phyloP scores from a whole-genome alignment of 2,888 invertebrate genomes.

The Aproaerema taeniolella region DNA sequence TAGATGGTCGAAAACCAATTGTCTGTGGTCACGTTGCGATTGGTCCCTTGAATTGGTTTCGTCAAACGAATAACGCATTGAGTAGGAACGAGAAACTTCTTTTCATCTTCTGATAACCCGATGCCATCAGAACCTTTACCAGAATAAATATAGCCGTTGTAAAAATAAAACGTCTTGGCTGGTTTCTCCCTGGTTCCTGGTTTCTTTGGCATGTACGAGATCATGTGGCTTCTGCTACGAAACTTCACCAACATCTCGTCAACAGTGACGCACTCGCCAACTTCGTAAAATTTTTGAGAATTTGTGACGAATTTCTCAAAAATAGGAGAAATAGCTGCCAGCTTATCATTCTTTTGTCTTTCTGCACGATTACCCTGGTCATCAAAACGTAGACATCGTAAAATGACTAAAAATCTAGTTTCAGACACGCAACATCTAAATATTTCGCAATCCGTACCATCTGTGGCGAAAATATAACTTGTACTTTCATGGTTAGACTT shows the following conservation, averaged over 20 bases:
- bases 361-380: slow-evolving; percentile 17
- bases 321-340: slow-evolving; percentile 21
- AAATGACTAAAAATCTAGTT: slow-evolving; percentile 13
- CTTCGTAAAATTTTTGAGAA: slow-evolving; percentile 18
- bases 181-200: slow-evolving; percentile 14
- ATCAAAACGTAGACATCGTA: slow-evolving; percentile 24
- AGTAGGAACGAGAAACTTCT: slow-evolving; percentile 1
- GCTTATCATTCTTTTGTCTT: slow-evolving; percentile 19
- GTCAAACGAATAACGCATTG: slow-evolving; percentile 1
- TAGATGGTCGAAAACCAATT: slow-evolving; percentile 28
- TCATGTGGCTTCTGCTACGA: slow-evolving; percentile 19
- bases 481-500: slow-evolving; percentile 16
- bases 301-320: slow-evolving; percentile 20
- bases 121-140: slow-evolving; percentile 4
- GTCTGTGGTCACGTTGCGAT: slow-evolving; percentile 20
- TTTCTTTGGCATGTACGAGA: slow-evolving; percentile 21
- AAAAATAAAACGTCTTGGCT: slow-evolving; percentile 8
- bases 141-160: slow-evolving; percentile 10
- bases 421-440: slow-evolving; percentile 21
- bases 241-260: slow-evolving; percentile 26
- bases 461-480: slow-evolving; percentile 20
- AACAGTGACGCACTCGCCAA: slow-evolving; percentile 17
- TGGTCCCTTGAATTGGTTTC: slow-evolving; percentile 6
- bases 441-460: slow-evolving; percentile 22
- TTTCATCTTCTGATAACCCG: background rate